phyloP scores from a whole-genome alignment of 2,113 vertebrate species.

The Octodon degus region DNA sequence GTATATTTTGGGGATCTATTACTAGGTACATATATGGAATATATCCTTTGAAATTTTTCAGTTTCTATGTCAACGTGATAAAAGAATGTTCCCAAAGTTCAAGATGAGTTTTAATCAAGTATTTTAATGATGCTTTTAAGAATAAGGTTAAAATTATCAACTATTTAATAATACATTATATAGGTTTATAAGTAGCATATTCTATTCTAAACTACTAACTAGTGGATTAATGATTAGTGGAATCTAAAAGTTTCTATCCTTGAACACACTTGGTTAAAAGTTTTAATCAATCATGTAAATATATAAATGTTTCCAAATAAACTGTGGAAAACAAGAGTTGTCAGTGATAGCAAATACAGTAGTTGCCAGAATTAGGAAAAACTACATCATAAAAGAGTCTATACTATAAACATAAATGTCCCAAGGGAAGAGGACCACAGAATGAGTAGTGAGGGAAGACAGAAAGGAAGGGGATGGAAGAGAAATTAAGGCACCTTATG shows the following conservation, averaged over 20 bases:
- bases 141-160: background rate
- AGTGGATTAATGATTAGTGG: background rate
- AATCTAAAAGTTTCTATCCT: background rate
- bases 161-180: background rate
- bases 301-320: background rate
- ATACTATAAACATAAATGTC: background rate
- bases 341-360: constrained; percentile 31
- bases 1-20: background rate
- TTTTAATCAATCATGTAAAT: constrained; percentile 40
- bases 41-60: constrained; percentile 3
- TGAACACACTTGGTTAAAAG: background rate
- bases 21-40: background rate
- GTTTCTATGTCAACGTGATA: background rate
- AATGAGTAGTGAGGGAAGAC: background rate
- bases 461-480: background rate
- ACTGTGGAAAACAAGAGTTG: background rate
- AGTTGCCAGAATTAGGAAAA: constrained; percentile 27
- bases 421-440: background rate
- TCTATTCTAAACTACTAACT: background rate
- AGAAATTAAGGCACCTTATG: background rate
- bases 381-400: constrained; percentile 10
- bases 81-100: background rate
- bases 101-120: constrained; percentile 20
- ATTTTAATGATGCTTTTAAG: background rate
- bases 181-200: constrained; percentile 15